Conservation (phyloP, 2,797 vertebrate species). For the Crocidura indochinensis region DNA sequence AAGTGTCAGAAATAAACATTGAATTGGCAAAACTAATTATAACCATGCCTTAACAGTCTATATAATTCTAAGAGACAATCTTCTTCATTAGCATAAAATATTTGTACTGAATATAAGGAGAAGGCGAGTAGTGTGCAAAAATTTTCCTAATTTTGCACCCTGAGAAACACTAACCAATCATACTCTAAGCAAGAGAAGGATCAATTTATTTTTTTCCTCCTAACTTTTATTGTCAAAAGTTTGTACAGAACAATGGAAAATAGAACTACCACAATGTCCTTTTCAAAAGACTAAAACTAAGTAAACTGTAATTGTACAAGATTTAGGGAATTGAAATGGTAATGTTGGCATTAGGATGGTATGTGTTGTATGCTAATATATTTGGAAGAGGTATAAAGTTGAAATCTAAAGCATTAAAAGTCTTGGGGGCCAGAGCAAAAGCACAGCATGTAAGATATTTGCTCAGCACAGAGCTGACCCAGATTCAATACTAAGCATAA, state of each 20-base stretch:
- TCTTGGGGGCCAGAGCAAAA: too few species aligned
- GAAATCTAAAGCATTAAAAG: too few species aligned
- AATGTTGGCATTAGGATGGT: too few species aligned
- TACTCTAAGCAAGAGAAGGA: not conserved
- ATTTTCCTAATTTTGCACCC: not conserved
- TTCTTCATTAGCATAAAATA: not conserved
- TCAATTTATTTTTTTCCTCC: not conserved
- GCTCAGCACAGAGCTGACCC: too few species aligned
- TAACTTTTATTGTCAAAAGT: not conserved
- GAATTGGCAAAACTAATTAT: not conserved
- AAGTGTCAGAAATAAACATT: slow-evolving; percentile 1
- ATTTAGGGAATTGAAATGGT: too few species aligned
- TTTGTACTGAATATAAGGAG: too few species aligned
- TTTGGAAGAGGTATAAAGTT: too few species aligned
- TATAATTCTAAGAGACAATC: not conserved
- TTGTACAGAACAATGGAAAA: not conserved
- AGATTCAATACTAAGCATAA: too few species aligned
- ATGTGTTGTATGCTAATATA: too few species aligned
- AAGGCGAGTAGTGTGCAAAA: not conserved
- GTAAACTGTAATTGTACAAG: not conserved
- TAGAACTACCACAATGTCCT: not conserved
- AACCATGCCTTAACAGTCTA: not conserved
- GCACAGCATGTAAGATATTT: too few species aligned
- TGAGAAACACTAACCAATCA: not conserved
- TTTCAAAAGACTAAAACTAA: not conserved